These are phyloP conservation scores for Labia minor DNA, from an alignment of 2,888 invertebrate genomes.

Conservation along the genomic window DNA sequence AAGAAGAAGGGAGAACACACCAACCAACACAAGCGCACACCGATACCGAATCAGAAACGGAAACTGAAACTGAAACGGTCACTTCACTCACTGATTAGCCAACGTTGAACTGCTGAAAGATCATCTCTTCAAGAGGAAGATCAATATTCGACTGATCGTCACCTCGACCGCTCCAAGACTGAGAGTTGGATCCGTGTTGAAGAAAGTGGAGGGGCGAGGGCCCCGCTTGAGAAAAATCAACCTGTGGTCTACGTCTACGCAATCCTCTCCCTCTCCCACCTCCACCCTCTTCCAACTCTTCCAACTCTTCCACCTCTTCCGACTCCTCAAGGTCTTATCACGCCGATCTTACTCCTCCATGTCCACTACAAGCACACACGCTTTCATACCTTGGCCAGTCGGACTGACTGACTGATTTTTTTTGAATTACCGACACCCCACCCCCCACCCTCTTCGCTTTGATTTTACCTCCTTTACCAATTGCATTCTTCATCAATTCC, in stretches of 20 bases:
- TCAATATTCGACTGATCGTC: conserved; percentile 7
- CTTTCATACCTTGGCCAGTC: too few species aligned
- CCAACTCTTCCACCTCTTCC: neutral
- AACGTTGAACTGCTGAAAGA: neutral
- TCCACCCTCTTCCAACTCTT: neutral
- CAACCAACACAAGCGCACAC: neutral
- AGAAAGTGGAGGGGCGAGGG: neutral
- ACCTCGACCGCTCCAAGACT: neutral
- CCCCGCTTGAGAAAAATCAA: neutral
- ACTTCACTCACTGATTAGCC: conserved; percentile 3
- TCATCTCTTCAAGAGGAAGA: neutral
- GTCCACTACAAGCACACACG: too few species aligned
- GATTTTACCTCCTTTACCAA: too few species aligned
- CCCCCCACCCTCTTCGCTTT: too few species aligned
- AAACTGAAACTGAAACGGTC: neutral
- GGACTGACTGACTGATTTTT: too few species aligned
- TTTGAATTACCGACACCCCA: too few species aligned
- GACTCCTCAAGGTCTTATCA: neutral
- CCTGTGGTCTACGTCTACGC: neutral
- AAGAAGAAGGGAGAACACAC: neutral
- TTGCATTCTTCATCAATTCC: too few species aligned
- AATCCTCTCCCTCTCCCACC: neutral
- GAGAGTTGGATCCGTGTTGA: neutral
- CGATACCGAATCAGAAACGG: neutral
- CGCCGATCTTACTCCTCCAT: too few species aligned